Percentiles rank a stretch among this genome's conserved stretches.
Evolutionary conservation across 2,888 invertebrate genomes (phyloP).

Genomic region (Lochmaea crataegi): DNA sequence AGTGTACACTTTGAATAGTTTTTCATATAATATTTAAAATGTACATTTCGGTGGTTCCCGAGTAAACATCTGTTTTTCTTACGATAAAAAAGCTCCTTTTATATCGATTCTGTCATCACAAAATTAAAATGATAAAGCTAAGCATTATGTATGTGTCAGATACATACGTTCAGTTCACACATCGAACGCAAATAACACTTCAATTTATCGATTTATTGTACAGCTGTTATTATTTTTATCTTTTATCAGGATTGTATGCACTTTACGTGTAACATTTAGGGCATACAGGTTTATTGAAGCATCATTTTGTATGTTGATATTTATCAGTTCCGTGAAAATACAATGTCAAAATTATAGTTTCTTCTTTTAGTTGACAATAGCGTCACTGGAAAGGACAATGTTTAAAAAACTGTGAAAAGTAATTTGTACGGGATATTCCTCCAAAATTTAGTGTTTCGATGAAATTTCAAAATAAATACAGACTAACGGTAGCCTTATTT

Average conservation of each 20-base stretch:
- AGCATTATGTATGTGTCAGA: slow-evolving; percentile 10
- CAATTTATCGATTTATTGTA: slow-evolving; percentile 11
- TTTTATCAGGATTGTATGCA: background rate
- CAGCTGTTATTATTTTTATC: slow-evolving; percentile 15
- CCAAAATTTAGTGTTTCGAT: no score
- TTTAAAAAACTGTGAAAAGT: no score
- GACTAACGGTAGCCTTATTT: no score
- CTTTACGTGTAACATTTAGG: slow-evolving; percentile 7
- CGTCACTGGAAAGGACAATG: no score
- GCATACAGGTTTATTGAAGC: background rate
- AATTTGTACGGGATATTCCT: no score
- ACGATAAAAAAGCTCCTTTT: background rate
- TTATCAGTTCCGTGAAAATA: background rate
- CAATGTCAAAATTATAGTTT: no score
- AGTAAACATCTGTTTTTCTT: background rate
- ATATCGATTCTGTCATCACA: slow-evolving; percentile 7
- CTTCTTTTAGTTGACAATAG: no score
- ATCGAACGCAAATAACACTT: slow-evolving; percentile 12
- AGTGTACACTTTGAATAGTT: background rate
- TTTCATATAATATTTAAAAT: background rate
- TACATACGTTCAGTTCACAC: slow-evolving; percentile 16
- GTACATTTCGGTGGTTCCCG: background rate
- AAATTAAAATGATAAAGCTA: slow-evolving; percentile 15
- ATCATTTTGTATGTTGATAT: background rate
- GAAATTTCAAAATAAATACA: no score